Base-by-base conservation (phyloP, 2,888 invertebrate species). In the Pristionchus mayeri region DNA sequence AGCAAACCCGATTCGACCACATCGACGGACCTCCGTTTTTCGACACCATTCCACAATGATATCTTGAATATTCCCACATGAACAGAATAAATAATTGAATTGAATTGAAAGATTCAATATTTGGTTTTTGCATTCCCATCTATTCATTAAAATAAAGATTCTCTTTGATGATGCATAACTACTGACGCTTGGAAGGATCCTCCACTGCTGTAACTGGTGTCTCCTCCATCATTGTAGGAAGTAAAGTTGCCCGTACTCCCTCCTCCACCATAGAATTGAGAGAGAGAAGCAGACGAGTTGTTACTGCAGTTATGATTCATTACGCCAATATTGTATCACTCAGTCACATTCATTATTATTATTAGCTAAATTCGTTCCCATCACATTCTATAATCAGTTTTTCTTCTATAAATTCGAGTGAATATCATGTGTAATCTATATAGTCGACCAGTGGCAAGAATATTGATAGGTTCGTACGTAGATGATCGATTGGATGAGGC, bases 261-360 rank as follows among this genome's bases (percentile, higher is more conserved):
- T n/a, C 85, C 87, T 27, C 85, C 85, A 7, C 88, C 88, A 54
- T 88, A 88, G 85, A 86, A 88, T 9, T 85, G 79, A 4, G 60
- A 54, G 7, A 85, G 63, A 2, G 84, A 84, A 3, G 84, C 57
- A 0, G 71, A 52, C 18, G 84, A 84, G 71, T 50, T 75, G 75
- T 82, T 82, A 16, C 84, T 82, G 63, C 0, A 82, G 44, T 37
- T 3, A 24, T 75, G 40, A 40, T 18, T n/a, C n/a, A 11, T 30
- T 67, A 16, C n/a, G 7, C 57, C 16, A 57, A 7, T 57, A 57
- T 24, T n/a, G 57, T 4, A 24, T 24, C 21, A 57, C 57, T 57
- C 57, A 57, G 24, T 63, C 30, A 27, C 11, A 27, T 30, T 44
- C 44, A 44, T 7, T 7, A 57, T 57, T 7, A 57, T n/a, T 18